Evolutionary conservation across 2,888 invertebrate species (phyloP).

Genomic region (Clistopyga incitator): DNA sequence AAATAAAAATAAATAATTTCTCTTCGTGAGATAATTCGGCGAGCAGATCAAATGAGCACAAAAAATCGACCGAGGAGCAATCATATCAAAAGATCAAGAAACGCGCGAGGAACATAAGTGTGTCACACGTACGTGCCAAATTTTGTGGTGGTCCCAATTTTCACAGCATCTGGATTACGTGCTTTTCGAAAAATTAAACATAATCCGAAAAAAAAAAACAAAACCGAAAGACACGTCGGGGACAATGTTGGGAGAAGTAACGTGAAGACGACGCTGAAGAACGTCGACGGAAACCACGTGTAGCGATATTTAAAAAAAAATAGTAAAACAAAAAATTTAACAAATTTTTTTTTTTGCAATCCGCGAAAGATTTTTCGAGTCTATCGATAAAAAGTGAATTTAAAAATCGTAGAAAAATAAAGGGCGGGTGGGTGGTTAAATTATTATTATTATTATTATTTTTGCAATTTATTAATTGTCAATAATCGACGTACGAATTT

Average conservation of each 20-base stretch:
- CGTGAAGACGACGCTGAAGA: constrained; percentile 71
- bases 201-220: not conserved
- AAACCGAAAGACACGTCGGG: constrained; percentile 41
- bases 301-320: constrained; percentile 46
- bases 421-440: constrained; percentile 57
- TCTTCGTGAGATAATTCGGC: not conserved
- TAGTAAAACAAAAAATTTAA: not conserved
- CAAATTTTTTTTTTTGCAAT: too few species aligned
- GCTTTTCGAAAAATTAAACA: not conserved
- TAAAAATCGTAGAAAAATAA: constrained; percentile 18
- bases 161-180: not conserved
- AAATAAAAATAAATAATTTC: constrained; percentile 7
- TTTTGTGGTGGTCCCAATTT: not conserved
- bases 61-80: not conserved
- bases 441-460: not conserved
- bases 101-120: not conserved
- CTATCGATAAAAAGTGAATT: not conserved
- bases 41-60: not conserved
- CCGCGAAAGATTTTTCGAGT: not conserved
- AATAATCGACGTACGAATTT: not conserved
- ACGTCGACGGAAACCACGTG: constrained; percentile 53
- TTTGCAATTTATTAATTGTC: not conserved
- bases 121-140: constrained; percentile 3
- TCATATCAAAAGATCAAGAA: not conserved
- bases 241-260: constrained; percentile 81